These are phyloP conservation scores for Muscicapa comitata DNA, from an alignment of 2,797 vertebrate genomes.

Conservation along the genomic window DNA sequence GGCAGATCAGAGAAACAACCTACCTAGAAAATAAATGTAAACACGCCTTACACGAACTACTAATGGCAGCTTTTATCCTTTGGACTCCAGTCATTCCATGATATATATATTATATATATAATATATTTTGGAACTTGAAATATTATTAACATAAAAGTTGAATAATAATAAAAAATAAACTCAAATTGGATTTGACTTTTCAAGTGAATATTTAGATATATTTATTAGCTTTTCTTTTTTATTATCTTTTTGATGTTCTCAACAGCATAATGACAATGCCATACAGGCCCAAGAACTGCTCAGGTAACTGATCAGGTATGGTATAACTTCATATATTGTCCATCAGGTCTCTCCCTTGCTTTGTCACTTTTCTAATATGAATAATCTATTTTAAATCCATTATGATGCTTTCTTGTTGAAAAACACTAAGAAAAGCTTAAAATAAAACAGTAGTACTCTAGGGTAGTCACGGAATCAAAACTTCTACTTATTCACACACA, in stretches of 20 bases:
- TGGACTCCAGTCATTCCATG: neutral
- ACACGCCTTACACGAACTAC: neutral
- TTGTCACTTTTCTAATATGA: neutral
- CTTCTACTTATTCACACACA: neutral
- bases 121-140: neutral
- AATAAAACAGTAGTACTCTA: neutral
- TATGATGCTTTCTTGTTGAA: neutral
- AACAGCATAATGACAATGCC: neutral
- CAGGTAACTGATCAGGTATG: neutral
- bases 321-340: neutral
- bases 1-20: neutral
- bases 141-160: neutral
- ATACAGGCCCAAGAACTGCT: neutral
- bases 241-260: neutral
- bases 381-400: neutral
- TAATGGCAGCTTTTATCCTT: neutral
- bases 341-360: neutral
- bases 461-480: neutral
- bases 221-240: neutral
- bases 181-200: neutral
- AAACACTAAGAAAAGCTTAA: neutral
- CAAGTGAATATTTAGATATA: neutral
- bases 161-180: neutral
- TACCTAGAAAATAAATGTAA: neutral
- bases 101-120: too few species aligned